Conservation (phyloP, 2,888 invertebrate species). For the Escarpia spicata region DNA sequence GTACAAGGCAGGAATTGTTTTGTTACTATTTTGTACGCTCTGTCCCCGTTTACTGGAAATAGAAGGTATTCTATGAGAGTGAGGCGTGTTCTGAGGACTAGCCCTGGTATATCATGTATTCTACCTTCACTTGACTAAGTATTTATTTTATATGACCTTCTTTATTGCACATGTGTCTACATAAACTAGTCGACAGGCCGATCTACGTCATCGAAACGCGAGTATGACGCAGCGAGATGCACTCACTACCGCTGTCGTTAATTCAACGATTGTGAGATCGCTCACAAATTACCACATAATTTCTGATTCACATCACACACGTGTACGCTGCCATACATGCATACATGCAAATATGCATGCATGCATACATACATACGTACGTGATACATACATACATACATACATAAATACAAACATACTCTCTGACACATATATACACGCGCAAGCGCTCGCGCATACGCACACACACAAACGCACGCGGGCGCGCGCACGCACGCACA, state of each 20-base stretch:
- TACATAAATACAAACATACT: too few relatives aligned
- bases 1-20: too few relatives aligned
- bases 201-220: neutral
- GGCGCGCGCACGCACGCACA: too few relatives aligned
- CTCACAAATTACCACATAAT: neutral
- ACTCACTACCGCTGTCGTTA: neutral
- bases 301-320: neutral
- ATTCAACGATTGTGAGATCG: neutral
- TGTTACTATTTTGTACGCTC: too few relatives aligned
- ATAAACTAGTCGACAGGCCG: neutral
- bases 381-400: too few relatives aligned
- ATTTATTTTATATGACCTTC: slow-evolving; percentile 4
- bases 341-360: too few relatives aligned
- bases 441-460: too few relatives aligned
- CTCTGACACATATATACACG: too few relatives aligned
- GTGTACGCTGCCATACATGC: too few relatives aligned
- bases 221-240: neutral
- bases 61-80: neutral
- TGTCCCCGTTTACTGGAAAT: neutral
- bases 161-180: neutral
- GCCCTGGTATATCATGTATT: neutral
- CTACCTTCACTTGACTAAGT: neutral
- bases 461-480: too few relatives aligned
- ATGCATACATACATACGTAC: too few relatives aligned
- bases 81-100: neutral